phyloP scores from a whole-genome alignment of 2,888 invertebrate species.

The Eurytoma adleriae region DNA sequence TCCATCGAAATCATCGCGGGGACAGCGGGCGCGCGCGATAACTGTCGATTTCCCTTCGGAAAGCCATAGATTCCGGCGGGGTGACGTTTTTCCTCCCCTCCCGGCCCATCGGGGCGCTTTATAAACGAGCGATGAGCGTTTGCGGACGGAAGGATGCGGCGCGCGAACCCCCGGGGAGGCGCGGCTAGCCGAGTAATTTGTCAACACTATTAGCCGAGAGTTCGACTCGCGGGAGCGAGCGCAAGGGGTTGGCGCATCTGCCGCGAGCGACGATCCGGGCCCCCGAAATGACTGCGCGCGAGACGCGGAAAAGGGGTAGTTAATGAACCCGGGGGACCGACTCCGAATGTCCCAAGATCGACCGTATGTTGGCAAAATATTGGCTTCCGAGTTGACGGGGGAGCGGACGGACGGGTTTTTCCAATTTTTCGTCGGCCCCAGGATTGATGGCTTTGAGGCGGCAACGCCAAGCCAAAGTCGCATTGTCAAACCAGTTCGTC shows the following conservation, averaged over 20 bases:
- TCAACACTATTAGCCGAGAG: slow-evolving; percentile 73
- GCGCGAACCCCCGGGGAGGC: slow-evolving; percentile 65
- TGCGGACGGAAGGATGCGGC: slow-evolving; percentile 59
- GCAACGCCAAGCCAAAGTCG: not conserved
- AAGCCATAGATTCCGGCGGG: not conserved
- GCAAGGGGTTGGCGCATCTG: slow-evolving; percentile 73
- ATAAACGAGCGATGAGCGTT: slow-evolving; percentile 43
- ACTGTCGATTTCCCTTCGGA: not conserved
- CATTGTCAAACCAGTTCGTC: too few species aligned
- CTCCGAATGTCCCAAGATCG: slow-evolving; percentile 61
- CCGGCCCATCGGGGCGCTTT: not conserved
- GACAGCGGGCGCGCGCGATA: slow-evolving; percentile 9
- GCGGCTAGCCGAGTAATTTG: slow-evolving; percentile 75
- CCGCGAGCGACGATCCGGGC: slow-evolving; percentile 55
- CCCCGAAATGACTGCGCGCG: slow-evolving; percentile 59
- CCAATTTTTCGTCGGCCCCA: slow-evolving; percentile 53
- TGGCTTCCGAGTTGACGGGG: slow-evolving; percentile 62
- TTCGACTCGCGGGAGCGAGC: slow-evolving; percentile 53
- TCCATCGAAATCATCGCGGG: not conserved
- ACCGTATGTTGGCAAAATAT: slow-evolving; percentile 75
- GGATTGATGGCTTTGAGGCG: slow-evolving; percentile 49
- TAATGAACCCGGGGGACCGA: slow-evolving; percentile 69
- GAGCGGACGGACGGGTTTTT: slow-evolving; percentile 15
- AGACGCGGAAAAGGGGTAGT: slow-evolving; percentile 71
- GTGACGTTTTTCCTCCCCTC: not conserved